Evolutionary conservation across 2,113 vertebrate species (phyloP).

Genomic region (Emydocephalus ijimae): DNA sequence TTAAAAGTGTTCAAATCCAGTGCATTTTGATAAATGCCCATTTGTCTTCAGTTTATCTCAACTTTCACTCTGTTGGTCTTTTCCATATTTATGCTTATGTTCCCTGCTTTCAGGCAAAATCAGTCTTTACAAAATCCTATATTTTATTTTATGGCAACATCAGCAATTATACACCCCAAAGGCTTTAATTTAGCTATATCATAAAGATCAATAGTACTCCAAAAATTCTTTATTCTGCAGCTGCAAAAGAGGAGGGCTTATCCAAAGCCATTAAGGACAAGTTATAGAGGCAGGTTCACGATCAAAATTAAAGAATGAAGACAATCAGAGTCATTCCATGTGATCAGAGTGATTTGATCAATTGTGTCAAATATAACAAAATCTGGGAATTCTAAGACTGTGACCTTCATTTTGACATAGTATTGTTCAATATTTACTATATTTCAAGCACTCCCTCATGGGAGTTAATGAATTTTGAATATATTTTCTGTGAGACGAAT

Average conservation of each 20-base stretch:
- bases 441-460: background rate
- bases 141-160: background rate
- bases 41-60: background rate
- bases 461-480: background rate
- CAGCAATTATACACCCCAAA: background rate
- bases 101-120: background rate
- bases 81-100: background rate
- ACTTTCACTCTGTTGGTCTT: background rate
- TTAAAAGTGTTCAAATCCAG: background rate
- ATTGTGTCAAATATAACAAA: background rate
- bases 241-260: background rate
- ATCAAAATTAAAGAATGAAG: background rate
- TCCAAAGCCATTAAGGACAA: background rate
- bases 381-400: background rate
- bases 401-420: background rate
- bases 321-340: background rate
- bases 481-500: background rate
- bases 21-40: background rate
- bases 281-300: background rate
- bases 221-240: background rate
- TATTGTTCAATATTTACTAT: background rate
- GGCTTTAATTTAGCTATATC: background rate
- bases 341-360: background rate
- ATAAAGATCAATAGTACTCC: background rate
- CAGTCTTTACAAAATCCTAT: background rate